These are phyloP conservation scores for Cheilosia variabilis DNA, from an alignment of 2,888 invertebrate genomes.

Conservation along the genomic window DNA sequence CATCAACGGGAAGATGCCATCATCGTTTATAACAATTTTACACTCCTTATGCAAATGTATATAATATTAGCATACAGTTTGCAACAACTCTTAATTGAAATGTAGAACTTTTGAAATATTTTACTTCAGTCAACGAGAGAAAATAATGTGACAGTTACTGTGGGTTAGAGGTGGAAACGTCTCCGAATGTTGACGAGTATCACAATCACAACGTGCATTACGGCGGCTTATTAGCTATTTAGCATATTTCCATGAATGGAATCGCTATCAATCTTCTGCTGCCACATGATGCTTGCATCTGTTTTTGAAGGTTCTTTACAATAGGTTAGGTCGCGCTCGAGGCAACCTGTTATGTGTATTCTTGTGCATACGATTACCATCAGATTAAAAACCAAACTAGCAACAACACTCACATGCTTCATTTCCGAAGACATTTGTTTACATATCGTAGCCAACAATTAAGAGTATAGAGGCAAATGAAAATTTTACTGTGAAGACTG, in stretches of 20 bases:
- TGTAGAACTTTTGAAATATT: not conserved
- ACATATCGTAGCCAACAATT: not conserved
- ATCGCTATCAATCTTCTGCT: not conserved
- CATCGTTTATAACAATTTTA: not conserved
- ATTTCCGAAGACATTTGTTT: not conserved
- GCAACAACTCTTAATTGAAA: slow-evolving; percentile 17
- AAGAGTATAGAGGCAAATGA: not conserved
- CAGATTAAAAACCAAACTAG: not conserved
- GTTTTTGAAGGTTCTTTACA: not conserved
- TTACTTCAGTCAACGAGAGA: slow-evolving; percentile 3
- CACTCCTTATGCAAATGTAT: not conserved
- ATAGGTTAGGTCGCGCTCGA: not conserved
- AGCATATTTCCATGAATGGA: slow-evolving; percentile 37
- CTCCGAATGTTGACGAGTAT: not conserved
- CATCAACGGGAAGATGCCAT: not conserved
- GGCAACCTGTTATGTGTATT: slow-evolving; percentile 42
- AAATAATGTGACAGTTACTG: not conserved
- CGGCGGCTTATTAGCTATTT: not conserved
- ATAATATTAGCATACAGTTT: slow-evolving; percentile 38
- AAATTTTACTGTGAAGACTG: not conserved
- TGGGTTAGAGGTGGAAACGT: not conserved
- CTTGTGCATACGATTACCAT: slow-evolving; percentile 50
- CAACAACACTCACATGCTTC: too few relatives aligned
- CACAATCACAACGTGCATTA: slow-evolving; percentile 19
- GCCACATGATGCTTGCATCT: slow-evolving; percentile 13